Evolutionary conservation across 1,140 invertebrate genomes (phyloP).

Genomic region (Eriosoma lanigerum): DNA sequence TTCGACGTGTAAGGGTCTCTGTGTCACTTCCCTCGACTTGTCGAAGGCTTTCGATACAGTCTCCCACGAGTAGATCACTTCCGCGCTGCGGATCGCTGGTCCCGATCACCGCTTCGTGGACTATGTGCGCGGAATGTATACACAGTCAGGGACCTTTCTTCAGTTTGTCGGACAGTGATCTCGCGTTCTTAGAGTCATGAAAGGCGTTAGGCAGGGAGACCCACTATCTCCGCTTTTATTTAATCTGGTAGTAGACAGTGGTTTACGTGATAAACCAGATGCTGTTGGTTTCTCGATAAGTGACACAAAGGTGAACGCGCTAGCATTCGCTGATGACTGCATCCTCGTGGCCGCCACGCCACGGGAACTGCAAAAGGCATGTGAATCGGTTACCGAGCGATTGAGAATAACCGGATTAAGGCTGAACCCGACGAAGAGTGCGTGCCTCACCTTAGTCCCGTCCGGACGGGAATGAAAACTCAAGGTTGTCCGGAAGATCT

Average conservation of each 20-base stretch:
- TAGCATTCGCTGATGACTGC: background rate
- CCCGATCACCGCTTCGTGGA: constrained; percentile 50
- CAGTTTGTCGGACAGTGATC: background rate
- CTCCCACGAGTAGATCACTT: too few species aligned
- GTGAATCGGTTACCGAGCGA: background rate
- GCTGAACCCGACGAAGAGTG: background rate
- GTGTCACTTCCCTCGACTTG: constrained; percentile 53
- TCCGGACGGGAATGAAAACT: background rate
- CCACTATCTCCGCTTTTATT: constrained; percentile 57
- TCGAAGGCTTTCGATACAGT: too few species aligned
- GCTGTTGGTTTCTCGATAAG: background rate
- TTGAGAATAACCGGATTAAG: background rate
- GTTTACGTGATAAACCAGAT: background rate
- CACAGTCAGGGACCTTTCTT: background rate
- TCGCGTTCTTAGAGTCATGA: constrained; percentile 31
- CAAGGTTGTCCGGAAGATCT: background rate
- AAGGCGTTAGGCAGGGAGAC: constrained; percentile 58
- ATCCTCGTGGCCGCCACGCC: background rate
- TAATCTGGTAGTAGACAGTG: constrained; percentile 55
- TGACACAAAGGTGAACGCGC: background rate
- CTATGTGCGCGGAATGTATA: background rate
- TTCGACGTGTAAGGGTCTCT: background rate
- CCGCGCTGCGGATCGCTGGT: constrained; percentile 41
- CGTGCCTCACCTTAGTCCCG: background rate
- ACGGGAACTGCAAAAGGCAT: background rate